Evolutionary conservation across 2,888 invertebrate genomes (phyloP), one percentile per base, ranked within the genome.

Genomic region (Cinara cedri): DNA sequence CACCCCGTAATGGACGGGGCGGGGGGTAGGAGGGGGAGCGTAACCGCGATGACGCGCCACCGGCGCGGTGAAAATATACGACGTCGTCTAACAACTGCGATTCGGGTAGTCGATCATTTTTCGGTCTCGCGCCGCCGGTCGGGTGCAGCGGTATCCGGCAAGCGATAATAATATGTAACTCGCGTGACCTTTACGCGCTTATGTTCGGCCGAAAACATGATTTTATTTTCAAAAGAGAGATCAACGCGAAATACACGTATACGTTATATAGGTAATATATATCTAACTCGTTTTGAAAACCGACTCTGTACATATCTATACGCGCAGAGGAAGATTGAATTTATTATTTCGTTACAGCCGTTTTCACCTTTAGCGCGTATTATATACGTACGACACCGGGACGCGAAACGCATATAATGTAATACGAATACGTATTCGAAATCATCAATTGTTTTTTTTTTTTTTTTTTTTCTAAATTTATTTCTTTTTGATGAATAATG

Each of bases 271-370:
- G 34, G 34, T 34, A 34, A 34, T 34, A 34, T 34, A 34, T 34
- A 34, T 57, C 55, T 57, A 72, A 72, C 71, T 72, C 57, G 71
- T 72, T 72, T 72, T 44, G 24, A 24, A 72, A 72, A 72, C 57
- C 71, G 13, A 57, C 44, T 46, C 57, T 6, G n/a, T 10, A 54
- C 19, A 24, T 6, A 34, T 34, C 34, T n/a, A n/a, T n/a, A n/a
- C n/a, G n/a, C n/a, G 6, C 34, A 34, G 34, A 34, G 21, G n/a
- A 10, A 54, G 46, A 72, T 46, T 57, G 44, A 44, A 57, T 72
- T 72, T 72, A 72, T 71, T 26, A 55, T 55, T 8, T 21, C 44
- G 71, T 57, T 21, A n/a, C n/a, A 42, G 14, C 10, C 55, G 71
- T 71, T 71, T 71, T 71, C 70, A 70, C 68, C 46, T 60, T 26